phyloP scores from a whole-genome alignment of 2,888 invertebrate species.

The Parnassius glacialis region DNA sequence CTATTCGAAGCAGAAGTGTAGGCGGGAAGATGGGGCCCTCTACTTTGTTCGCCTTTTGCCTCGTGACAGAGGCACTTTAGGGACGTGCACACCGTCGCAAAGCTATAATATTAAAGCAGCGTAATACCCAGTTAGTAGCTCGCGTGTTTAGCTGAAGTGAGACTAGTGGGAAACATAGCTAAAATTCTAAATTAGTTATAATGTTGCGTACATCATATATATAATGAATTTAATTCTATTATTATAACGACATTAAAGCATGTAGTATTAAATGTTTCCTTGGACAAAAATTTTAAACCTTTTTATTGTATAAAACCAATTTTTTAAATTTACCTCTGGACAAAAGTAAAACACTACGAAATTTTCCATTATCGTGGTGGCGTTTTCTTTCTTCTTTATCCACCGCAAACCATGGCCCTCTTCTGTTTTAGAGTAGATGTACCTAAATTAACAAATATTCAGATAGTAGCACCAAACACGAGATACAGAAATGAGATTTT shows the following conservation, averaged over 20 bases:
- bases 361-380: too few relatives aligned
- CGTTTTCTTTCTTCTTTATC: too few relatives aligned
- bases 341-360: too few relatives aligned
- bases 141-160: slow-evolving; percentile 6
- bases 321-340: background rate
- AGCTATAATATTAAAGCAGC: slow-evolving; percentile 50
- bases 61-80: slow-evolving; percentile 77
- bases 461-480: too few relatives aligned
- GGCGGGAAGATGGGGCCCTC: slow-evolving; percentile 60
- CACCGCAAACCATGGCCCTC: too few relatives aligned
- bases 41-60: slow-evolving; percentile 79
- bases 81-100: slow-evolving; percentile 66
- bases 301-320: background rate
- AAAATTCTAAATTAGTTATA: background rate
- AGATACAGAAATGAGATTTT: too few relatives aligned
- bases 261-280: background rate
- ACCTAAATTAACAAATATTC: too few relatives aligned
- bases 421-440: too few relatives aligned
- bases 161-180: slow-evolving; percentile 7
- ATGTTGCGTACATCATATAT: too few relatives aligned
- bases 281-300: background rate
- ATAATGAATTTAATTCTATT: too few relatives aligned
- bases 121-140: slow-evolving; percentile 31
- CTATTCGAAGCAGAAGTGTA: slow-evolving; percentile 55
- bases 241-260: background rate